A percentile compares a stretch with the other conserved stretches of the same genome.
Conservation (phyloP, 1,140 invertebrate species). For the Drosophila quadrilineata region DNA sequence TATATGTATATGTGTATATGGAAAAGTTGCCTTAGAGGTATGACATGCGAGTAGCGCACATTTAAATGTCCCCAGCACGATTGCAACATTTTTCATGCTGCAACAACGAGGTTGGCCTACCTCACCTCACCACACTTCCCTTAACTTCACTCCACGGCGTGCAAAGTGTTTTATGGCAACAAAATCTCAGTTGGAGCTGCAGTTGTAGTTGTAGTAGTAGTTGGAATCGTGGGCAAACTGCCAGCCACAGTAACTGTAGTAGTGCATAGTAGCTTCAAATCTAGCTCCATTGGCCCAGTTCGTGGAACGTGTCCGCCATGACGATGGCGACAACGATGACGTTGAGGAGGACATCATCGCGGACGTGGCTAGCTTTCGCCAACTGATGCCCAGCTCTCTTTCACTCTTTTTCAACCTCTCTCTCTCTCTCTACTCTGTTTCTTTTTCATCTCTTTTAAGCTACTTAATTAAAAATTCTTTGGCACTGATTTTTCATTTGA, state of each 20-base stretch:
- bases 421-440: not conserved
- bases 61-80: slow-evolving; percentile 67
- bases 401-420: not conserved
- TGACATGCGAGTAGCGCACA: slow-evolving; percentile 37
- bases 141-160: no score
- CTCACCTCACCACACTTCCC: no score
- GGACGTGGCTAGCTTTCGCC: slow-evolving; percentile 9
- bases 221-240: slow-evolving; percentile 62
- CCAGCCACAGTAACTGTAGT: no score
- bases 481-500: slow-evolving; percentile 36
- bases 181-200: slow-evolving; percentile 69
- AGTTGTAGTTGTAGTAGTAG: no score
- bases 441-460: slow-evolving; percentile 17
- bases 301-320: slow-evolving; percentile 48
- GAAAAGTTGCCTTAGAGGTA: slow-evolving; percentile 27
- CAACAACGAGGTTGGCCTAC: no score
- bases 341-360: slow-evolving; percentile 35
- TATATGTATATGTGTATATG: slow-evolving; percentile 2
- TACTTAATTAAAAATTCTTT: slow-evolving; percentile 64
- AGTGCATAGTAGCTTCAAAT: no score
- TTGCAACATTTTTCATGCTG: slow-evolving; percentile 70
- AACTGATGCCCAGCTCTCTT: slow-evolving; percentile 4
- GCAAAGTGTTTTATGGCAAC: slow-evolving; percentile 65
- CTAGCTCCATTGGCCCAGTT: slow-evolving; percentile 48
- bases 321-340: slow-evolving; percentile 23